Evolutionary conservation across 2,888 invertebrate species (phyloP).

Genomic region (Boloria selene): DNA sequence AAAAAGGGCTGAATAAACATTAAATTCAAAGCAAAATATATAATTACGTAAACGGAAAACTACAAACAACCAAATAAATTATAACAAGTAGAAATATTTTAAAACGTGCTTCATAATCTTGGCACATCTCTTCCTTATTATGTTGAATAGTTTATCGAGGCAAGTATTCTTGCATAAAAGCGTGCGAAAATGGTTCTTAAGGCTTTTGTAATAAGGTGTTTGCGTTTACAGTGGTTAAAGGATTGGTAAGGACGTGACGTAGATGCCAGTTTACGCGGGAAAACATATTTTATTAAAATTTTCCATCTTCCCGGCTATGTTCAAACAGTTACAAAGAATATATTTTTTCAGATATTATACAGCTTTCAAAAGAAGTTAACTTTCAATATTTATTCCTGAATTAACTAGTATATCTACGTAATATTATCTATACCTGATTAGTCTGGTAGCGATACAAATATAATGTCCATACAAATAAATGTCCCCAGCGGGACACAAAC

Average conservation of each 20-base stretch:
- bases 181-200: conserved; percentile 28
- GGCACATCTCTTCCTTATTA: conserved; percentile 62
- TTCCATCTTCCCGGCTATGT: conserved; percentile 63
- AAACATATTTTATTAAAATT: conserved; percentile 75
- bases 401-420: too few species aligned
- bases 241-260: conserved; percentile 63
- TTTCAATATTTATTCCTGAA: too few species aligned
- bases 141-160: conserved; percentile 42
- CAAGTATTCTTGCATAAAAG: conserved; percentile 14
- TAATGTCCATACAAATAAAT: too few species aligned
- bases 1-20: too few species aligned
- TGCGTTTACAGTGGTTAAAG: conserved; percentile 20
- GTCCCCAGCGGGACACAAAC: too few species aligned
- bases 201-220: conserved; percentile 34
- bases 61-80: conserved; percentile 51
- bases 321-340: conserved; percentile 53
- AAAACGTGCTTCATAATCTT: conserved; percentile 56
- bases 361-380: neutral
- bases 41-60: conserved; percentile 42
- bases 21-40: too few species aligned
- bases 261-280: conserved; percentile 61
- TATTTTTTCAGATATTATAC: conserved; percentile 7
- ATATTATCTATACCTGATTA: too few species aligned
- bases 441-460: too few species aligned
- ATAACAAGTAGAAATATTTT: conserved; percentile 46